Evolutionary conservation across 1,140 invertebrate genomes (phyloP).

Genomic region (Sitobion miscanthi): DNA sequence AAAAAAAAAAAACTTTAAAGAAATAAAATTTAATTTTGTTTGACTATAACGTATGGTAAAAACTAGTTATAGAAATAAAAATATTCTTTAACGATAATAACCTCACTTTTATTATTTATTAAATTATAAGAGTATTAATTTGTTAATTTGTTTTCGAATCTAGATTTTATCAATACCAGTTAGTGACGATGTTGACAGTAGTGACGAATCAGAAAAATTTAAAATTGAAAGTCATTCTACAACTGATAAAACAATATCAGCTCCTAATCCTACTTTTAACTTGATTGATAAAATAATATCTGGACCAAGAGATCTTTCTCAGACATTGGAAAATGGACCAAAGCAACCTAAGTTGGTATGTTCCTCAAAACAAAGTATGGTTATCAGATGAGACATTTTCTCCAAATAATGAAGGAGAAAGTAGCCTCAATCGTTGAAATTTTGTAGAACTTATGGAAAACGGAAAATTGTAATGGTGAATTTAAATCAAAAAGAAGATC

Average conservation of each 20-base stretch:
- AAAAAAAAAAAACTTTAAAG: not conserved
- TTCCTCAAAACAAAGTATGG: not conserved
- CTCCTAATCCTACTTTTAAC: not conserved
- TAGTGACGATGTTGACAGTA: not conserved
- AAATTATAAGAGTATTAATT: not conserved
- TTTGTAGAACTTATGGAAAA: too few species aligned
- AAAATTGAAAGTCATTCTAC: not conserved
- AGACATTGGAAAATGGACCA: constrained; percentile 7
- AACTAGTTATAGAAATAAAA: too few species aligned
- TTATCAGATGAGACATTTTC: constrained; percentile 10
- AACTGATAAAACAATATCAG: not conserved
- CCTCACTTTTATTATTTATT: not conserved
- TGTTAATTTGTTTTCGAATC: not conserved
- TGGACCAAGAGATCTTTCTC: constrained; percentile 38
- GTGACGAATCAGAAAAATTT: constrained; percentile 10
- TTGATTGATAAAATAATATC: not conserved
- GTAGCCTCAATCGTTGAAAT: too few species aligned
- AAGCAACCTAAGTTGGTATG: constrained; percentile 24
- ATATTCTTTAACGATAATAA: not conserved
- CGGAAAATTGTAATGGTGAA: too few species aligned
- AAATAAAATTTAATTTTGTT: not conserved
- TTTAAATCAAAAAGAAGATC: too few species aligned
- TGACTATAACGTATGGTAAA: too few species aligned
- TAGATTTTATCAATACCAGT: not conserved
- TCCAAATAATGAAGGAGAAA: constrained; percentile 20